Evolutionary conservation across 2,888 invertebrate genomes (phyloP).

Genomic region (Brachyopa scutellaris): DNA sequence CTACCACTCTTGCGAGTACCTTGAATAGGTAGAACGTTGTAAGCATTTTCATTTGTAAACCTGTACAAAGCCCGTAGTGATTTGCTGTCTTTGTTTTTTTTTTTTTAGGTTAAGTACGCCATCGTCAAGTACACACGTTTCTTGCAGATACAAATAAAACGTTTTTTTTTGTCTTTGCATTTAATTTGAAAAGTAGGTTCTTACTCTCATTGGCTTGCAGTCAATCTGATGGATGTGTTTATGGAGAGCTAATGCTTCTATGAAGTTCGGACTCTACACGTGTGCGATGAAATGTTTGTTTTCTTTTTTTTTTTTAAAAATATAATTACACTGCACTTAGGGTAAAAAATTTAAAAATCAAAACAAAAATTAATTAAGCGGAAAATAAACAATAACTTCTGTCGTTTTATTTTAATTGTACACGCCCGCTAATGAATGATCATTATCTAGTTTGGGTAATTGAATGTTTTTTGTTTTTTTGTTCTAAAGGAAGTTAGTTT

Average conservation of each 20-base stretch:
- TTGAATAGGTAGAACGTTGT: slow-evolving; percentile 12
- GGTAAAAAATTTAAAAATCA: no score
- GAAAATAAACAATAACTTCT: slow-evolving; percentile 48
- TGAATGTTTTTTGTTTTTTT: no score
- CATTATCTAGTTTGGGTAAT: slow-evolving; percentile 1
- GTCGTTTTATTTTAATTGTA: slow-evolving; percentile 47
- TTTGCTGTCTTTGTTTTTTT: background rate
- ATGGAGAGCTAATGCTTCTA: no score
- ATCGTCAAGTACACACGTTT: slow-evolving; percentile 9
- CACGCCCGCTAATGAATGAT: slow-evolving; percentile 12
- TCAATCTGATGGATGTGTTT: no score
- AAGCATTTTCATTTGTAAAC: slow-evolving; percentile 23
- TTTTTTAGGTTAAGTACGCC: slow-evolving; percentile 34
- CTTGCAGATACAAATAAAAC: background rate
- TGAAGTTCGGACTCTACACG: background rate
- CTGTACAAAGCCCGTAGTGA: background rate
- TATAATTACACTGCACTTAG: slow-evolving; percentile 34
- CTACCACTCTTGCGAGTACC: background rate
- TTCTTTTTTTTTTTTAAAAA: background rate
- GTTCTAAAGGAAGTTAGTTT: no score
- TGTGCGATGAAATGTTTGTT: background rate
- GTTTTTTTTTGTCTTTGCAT: slow-evolving; percentile 42
- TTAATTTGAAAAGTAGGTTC: slow-evolving; percentile 4
- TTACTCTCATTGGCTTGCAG: no score
- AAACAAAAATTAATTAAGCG: slow-evolving; percentile 47